Conservation (phyloP, 2,888 invertebrate genomes). For the Dichetophora obliterata region DNA sequence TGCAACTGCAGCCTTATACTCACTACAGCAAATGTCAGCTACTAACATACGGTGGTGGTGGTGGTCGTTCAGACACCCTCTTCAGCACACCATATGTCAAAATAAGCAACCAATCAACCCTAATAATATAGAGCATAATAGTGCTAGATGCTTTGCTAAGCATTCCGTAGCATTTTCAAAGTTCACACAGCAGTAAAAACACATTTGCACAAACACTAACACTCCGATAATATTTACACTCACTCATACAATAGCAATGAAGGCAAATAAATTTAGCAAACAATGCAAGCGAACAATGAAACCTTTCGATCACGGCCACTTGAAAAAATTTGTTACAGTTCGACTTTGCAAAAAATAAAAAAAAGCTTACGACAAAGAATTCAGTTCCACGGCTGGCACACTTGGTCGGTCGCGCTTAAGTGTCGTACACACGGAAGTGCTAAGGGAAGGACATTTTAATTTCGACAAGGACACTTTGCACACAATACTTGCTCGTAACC, state of each 20-base stretch:
- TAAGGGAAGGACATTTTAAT: constrained; percentile 31
- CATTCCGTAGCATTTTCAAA: constrained; percentile 38
- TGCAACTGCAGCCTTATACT: neutral
- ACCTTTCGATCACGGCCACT: constrained; percentile 49
- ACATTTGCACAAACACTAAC: neutral
- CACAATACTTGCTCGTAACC: constrained; percentile 37
- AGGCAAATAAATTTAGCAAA: constrained; percentile 54
- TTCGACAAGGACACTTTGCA: constrained; percentile 23
- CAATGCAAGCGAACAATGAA: constrained; percentile 52
- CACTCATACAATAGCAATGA: constrained; percentile 46
- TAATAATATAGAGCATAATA: constrained; percentile 36
- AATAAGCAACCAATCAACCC: constrained; percentile 59
- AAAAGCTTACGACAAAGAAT: constrained; percentile 8
- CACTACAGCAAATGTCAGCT: constrained; percentile 37
- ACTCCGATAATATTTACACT: constrained; percentile 12
- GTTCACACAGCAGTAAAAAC: constrained; percentile 53
- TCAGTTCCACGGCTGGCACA: constrained; percentile 20
- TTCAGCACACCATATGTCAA: constrained; percentile 63
- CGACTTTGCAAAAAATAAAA: constrained; percentile 63
- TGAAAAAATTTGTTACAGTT: constrained; percentile 62
- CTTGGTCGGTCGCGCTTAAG: constrained; percentile 48
- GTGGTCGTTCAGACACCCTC: constrained; percentile 52
- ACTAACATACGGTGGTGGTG: constrained; percentile 47
- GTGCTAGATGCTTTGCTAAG: constrained; percentile 8
- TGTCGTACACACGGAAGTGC: neutral